phyloP scores from a whole-genome alignment of 2,797 vertebrate species.

The Gouania willdenowi region DNA sequence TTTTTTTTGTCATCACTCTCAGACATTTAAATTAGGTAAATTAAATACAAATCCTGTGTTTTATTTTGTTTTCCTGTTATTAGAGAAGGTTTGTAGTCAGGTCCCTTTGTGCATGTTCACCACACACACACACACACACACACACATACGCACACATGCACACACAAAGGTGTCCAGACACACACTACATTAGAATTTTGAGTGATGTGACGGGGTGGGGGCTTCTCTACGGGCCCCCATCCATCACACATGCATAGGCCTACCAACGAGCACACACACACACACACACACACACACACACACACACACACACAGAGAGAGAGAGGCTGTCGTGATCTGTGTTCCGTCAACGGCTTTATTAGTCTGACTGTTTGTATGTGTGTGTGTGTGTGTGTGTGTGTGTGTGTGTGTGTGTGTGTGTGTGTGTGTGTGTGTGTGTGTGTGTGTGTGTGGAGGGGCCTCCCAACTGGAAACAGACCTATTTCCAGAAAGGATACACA shows the following conservation, averaged over 20 bases:
- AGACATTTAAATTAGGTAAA: no score
- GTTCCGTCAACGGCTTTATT: slow-evolving; percentile 71
- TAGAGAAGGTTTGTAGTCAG: slow-evolving; percentile 51
- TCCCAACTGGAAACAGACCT: slow-evolving; percentile 60
- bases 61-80: slow-evolving; percentile 29
- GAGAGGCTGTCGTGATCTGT: slow-evolving; percentile 55
- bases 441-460: slow-evolving; percentile 44
- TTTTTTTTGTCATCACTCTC: neutral
- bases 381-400: neutral
- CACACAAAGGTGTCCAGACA: slow-evolving; percentile 22
- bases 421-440: neutral
- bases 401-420: neutral
- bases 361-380: slow-evolving; percentile 31
- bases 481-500: slow-evolving; percentile 64
- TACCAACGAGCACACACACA: slow-evolving; percentile 11
- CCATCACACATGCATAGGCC: slow-evolving; percentile 48
- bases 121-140: slow-evolving; percentile 16
- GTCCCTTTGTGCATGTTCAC: slow-evolving; percentile 18
- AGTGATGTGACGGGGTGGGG: slow-evolving; percentile 60
- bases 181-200: slow-evolving; percentile 53
- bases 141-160: slow-evolving; percentile 12
- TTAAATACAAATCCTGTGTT: neutral
- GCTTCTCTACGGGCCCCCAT: slow-evolving; percentile 64
- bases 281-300: slow-evolving; percentile 32
- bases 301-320: slow-evolving; percentile 5